These are phyloP conservation scores for Paguma larvata DNA, from an alignment of 2,797 vertebrate genomes.

Conservation along the genomic window DNA sequence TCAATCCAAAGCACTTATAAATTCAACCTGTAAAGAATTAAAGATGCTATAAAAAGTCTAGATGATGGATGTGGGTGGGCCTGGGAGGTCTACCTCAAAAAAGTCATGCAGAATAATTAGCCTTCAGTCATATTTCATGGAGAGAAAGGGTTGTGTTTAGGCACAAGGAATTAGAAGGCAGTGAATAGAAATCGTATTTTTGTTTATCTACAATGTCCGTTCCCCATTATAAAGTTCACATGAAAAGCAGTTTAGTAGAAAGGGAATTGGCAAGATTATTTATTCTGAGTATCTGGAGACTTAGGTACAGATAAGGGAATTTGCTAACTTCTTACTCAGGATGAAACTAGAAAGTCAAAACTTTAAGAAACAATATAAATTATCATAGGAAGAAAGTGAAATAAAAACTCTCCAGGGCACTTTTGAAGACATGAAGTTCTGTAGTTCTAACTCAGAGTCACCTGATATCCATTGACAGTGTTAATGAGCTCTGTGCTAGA, in stretches of 20 bases:
- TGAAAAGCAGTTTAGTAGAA: background rate
- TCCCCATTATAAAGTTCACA: background rate
- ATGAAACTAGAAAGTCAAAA: background rate
- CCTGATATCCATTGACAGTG: background rate
- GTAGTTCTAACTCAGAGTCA: background rate
- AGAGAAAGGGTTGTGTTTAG: background rate
- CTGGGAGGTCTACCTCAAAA: background rate
- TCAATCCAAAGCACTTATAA: background rate
- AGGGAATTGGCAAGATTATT: background rate
- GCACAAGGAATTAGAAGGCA: background rate
- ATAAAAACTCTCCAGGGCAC: background rate
- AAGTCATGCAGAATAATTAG: background rate
- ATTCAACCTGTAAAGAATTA: constrained; percentile 30
- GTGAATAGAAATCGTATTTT: background rate
- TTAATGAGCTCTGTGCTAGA: constrained; percentile 1
- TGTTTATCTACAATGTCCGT: background rate
- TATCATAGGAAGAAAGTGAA: background rate
- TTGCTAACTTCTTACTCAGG: constrained; percentile 13
- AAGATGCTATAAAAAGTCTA: background rate
- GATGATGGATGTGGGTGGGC: background rate
- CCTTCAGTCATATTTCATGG: background rate
- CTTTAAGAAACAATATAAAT: background rate
- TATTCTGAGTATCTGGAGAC: background rate
- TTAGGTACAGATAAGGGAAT: background rate
- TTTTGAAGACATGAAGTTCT: constrained; percentile 44